These are phyloP conservation scores for Drosophila hamatofila DNA, from an alignment of 2,888 invertebrate genomes.

Conservation along the genomic window DNA sequence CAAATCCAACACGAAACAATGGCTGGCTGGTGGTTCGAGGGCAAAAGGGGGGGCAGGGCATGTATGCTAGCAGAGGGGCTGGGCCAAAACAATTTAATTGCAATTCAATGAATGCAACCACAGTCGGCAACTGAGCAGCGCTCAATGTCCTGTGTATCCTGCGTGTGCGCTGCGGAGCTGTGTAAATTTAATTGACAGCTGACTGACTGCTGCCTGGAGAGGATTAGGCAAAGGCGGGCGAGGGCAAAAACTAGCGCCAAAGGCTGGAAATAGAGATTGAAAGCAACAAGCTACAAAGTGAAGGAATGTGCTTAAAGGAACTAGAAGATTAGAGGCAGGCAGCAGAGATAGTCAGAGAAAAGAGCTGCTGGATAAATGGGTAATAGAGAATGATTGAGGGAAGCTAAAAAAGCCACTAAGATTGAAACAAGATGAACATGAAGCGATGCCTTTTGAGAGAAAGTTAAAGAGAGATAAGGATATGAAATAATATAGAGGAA, in stretches of 20 bases:
- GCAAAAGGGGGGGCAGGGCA: background rate
- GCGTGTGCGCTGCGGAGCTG: constrained; percentile 13
- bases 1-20: constrained; percentile 70
- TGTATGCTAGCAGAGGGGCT: background rate
- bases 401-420: background rate
- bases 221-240: background rate
- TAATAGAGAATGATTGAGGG: background rate
- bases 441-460: background rate
- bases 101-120: constrained; percentile 69
- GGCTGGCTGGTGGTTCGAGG: background rate
- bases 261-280: background rate
- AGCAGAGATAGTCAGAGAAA: no score
- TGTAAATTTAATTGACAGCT: constrained; percentile 45
- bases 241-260: background rate
- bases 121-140: constrained; percentile 7
- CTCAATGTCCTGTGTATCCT: constrained; percentile 18
- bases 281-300: background rate
- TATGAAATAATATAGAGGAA: background rate
- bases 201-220: constrained; percentile 29
- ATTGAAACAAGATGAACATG: background rate
- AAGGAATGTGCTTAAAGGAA: background rate
- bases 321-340: background rate
- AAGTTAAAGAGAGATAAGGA: background rate
- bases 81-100: constrained; percentile 69
- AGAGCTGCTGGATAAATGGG: no score